phyloP scores from a whole-genome alignment of 37 sponge, comb jelly and placozoan species.

The Geodia barretti region DNA sequence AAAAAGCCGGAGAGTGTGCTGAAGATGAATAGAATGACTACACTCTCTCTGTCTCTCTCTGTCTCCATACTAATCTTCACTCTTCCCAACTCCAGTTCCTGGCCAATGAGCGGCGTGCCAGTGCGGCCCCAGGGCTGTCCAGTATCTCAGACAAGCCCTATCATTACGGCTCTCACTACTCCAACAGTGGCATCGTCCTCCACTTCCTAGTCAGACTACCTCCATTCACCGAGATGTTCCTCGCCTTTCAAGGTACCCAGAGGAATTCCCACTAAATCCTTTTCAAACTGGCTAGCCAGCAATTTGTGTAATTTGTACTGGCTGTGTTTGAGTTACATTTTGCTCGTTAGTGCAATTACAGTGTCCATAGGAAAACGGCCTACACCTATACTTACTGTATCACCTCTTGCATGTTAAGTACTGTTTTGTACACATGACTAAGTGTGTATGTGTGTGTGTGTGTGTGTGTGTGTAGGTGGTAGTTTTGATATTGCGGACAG shows the following conservation, averaged over 20 bases:
- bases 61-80: not conserved
- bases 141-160: slow-evolving; percentile 76
- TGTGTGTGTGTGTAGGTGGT: slow-evolving; percentile 24
- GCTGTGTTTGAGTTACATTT: no score
- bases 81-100: slow-evolving; percentile 40
- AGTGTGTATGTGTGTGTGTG: not conserved
- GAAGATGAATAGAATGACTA: not conserved
- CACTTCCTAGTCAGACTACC: slow-evolving; percentile 96
- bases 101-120: slow-evolving; percentile 35
- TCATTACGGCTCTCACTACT: slow-evolving; percentile 99
- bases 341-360: no score
- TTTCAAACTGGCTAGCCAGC: no score
- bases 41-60: not conserved
- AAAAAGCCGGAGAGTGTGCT: no score
- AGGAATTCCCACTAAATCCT: no score
- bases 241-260: slow-evolving; percentile 96
- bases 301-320: no score
- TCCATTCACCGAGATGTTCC: slow-evolving; percentile 96
- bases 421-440: not conserved
- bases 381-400: not conserved
- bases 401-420: not conserved
- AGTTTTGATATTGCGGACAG: slow-evolving; percentile 97
- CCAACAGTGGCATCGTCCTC: slow-evolving; percentile 95
- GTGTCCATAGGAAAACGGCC: no score
- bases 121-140: slow-evolving; percentile 36